These are phyloP conservation scores for Ptilonorhynchus violaceus DNA, from an alignment of 2,113 vertebrate species.

Conservation along the genomic window DNA sequence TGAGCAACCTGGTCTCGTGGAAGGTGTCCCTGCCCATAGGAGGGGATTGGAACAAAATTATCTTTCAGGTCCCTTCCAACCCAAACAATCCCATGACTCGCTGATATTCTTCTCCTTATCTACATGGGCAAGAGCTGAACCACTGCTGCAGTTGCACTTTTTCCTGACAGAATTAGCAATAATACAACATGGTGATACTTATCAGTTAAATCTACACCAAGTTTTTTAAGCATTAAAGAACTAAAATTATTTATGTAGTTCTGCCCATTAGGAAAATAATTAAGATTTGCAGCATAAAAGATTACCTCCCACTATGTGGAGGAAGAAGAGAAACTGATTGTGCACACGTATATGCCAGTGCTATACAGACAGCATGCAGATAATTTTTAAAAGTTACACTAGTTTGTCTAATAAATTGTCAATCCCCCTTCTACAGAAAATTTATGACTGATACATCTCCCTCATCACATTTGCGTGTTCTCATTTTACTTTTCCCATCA, in stretches of 20 bases:
- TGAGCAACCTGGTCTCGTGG: background rate
- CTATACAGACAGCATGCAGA: background rate
- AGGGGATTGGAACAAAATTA: fast-evolving
- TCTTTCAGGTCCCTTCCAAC: background rate
- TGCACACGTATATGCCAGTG: background rate
- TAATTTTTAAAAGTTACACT: background rate
- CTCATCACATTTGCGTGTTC: background rate
- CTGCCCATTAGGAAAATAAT: background rate
- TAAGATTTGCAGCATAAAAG: background rate
- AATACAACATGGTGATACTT: background rate
- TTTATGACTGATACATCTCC: background rate
- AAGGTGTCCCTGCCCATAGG: background rate
- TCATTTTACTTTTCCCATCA: background rate
- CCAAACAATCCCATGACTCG: background rate
- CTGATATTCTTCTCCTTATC: background rate
- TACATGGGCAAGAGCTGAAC: background rate
- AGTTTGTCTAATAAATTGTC: background rate
- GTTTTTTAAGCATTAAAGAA: background rate
- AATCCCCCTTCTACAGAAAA: background rate
- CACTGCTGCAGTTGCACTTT: background rate
- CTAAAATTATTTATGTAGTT: background rate
- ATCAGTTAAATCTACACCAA: background rate
- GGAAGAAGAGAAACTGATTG: background rate
- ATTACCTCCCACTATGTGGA: background rate
- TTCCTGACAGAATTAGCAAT: background rate